phyloP scores from a whole-genome alignment of 2,113 vertebrate species.

The Dromiciops gliroides region DNA sequence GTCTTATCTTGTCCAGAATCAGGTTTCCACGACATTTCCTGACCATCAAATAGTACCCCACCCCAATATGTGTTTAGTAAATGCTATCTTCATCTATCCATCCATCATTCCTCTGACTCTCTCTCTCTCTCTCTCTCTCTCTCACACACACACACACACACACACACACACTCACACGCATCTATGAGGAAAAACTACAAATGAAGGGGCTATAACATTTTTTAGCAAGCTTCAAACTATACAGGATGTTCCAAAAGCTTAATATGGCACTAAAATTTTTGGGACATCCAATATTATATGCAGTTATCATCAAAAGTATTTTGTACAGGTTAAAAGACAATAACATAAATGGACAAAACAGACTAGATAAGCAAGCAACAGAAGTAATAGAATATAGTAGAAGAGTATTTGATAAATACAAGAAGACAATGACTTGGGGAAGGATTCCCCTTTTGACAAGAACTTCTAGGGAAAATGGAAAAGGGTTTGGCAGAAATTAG shows the following conservation, averaged over 20 bases:
- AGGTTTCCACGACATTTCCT: no score
- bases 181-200: not conserved
- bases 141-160: no score
- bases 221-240: not conserved
- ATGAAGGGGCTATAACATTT: not conserved
- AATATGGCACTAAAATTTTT: not conserved
- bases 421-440: not conserved
- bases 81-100: no score
- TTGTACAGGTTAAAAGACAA: not conserved
- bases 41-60: no score
- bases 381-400: not conserved
- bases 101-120: no score
- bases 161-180: no score
- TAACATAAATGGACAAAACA: not conserved
- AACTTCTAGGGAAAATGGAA: not conserved
- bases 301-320: not conserved
- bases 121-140: no score
- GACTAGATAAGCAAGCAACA: not conserved
- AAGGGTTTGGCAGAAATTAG: not conserved
- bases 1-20: no score
- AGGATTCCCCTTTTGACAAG: not conserved
- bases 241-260: not conserved
- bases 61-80: no score
- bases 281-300: not conserved
- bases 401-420: not conserved